Evolutionary conservation across 2,888 invertebrate species (phyloP).

Genomic region (Catocala nupta): DNA sequence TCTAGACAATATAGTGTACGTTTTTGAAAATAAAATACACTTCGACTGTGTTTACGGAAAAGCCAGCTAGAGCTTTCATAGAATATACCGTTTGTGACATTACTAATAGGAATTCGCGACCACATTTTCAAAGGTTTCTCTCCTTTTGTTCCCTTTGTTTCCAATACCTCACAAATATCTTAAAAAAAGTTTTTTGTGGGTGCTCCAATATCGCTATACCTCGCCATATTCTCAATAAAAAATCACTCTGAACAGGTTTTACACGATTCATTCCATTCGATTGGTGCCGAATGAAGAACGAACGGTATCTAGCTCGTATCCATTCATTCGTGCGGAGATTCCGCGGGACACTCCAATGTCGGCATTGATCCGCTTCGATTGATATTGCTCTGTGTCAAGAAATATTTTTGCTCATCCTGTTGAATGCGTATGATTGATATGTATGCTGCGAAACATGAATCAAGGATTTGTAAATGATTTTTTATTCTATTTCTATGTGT

Average conservation of each 20-base stretch:
- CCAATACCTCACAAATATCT: constrained; percentile 28
- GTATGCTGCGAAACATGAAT: constrained; percentile 38
- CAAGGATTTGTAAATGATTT: constrained; percentile 30
- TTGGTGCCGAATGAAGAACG: constrained; percentile 56
- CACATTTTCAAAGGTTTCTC: constrained; percentile 5
- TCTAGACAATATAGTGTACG: too few relatives aligned
- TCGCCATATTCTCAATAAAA: constrained; percentile 51
- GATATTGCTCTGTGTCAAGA: constrained; percentile 55
- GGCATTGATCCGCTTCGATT: constrained; percentile 56
- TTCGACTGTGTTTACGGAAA: background rate
- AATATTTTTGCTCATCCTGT: constrained; percentile 44
- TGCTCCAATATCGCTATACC: constrained; percentile 32
- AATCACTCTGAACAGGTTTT: constrained; percentile 57
- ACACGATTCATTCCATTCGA: constrained; percentile 60
- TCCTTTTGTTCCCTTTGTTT: constrained; percentile 38
- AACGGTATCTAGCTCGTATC: constrained; percentile 46
- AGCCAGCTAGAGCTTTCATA: background rate
- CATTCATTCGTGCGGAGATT: constrained; percentile 49
- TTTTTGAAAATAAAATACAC: too few relatives aligned
- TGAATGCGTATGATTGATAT: constrained; percentile 52
- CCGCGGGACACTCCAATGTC: constrained; percentile 46
- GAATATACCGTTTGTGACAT: background rate
- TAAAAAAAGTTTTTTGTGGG: constrained; percentile 34
- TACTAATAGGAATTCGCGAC: background rate
- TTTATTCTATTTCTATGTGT: constrained; percentile 13